Conservation (phyloP, 1,140 invertebrate species). For the Leptoteleia sp. region DNA sequence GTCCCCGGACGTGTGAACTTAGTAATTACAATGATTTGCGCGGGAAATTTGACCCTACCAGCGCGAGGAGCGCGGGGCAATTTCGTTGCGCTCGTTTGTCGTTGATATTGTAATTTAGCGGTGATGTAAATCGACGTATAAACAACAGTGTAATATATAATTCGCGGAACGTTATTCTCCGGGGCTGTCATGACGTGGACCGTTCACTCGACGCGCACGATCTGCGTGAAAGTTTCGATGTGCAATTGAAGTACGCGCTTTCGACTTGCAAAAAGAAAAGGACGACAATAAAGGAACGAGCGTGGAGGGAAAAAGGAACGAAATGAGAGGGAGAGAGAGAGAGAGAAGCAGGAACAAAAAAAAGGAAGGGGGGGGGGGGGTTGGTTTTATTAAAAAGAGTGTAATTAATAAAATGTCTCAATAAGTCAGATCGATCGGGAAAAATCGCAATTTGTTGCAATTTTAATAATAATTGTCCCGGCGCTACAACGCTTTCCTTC, state of each 20-base stretch:
- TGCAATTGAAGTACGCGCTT: conserved; percentile 61
- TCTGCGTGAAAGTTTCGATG: conserved; percentile 63
- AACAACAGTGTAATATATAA: conserved; percentile 57
- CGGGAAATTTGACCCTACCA: conserved; percentile 15
- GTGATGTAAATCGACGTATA: conserved; percentile 55
- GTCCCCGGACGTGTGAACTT: too few relatives aligned
- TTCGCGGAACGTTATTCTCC: conserved; percentile 59
- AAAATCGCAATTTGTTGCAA: conserved; percentile 13
- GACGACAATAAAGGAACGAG: background rate
- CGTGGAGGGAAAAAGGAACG: background rate
- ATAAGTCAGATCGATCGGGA: too few relatives aligned
- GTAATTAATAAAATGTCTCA: too few relatives aligned
- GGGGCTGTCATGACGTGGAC: conserved; percentile 49
- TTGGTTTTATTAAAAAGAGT: too few relatives aligned
- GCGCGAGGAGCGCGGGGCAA: conserved; percentile 12
- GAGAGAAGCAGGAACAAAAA: background rate
- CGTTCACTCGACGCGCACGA: conserved; percentile 59
- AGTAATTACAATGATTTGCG: conserved; percentile 23
- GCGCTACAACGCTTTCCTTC: conserved; percentile 11
- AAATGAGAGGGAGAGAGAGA: background rate
- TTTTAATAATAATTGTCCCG: conserved; percentile 17
- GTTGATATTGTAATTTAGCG: conserved; percentile 56
- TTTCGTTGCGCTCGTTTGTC: conserved; percentile 34
- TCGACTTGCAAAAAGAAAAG: conserved; percentile 44
- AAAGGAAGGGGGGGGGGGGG: background rate